Evolutionary conservation across 1,140 invertebrate genomes (phyloP).

Genomic region (Elymnias hypermnestra): DNA sequence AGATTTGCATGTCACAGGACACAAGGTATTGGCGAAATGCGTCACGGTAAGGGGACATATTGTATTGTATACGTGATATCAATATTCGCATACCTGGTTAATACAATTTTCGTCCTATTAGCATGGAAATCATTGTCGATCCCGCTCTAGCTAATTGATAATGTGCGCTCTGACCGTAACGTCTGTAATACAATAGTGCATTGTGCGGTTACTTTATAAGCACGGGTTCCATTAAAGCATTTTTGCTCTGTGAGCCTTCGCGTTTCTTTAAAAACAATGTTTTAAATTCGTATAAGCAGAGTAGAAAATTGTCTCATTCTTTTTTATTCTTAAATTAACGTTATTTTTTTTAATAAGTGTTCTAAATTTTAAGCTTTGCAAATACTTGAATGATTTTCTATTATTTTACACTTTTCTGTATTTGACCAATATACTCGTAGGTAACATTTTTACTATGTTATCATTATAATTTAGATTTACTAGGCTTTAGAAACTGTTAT

Average conservation of each 20-base stretch:
- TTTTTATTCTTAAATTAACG: not conserved
- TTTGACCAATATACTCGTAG: too few relatives aligned
- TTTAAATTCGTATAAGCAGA: not conserved
- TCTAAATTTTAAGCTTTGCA: too few relatives aligned
- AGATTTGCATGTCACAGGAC: constrained; percentile 70
- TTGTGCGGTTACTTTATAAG: constrained; percentile 16
- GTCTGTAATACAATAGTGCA: constrained; percentile 23
- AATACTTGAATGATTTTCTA: too few relatives aligned
- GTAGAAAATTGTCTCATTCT: not conserved
- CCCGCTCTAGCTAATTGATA: constrained; percentile 18
- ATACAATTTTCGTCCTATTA: constrained; percentile 50
- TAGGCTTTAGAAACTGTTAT: too few relatives aligned
- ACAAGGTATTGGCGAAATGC: constrained; percentile 46
- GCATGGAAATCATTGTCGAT: constrained; percentile 26
- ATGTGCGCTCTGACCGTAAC: constrained; percentile 21
- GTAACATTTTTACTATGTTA: too few relatives aligned
- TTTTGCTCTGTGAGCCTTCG: constrained; percentile 15
- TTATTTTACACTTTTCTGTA: too few relatives aligned
- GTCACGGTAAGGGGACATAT: constrained; percentile 37
- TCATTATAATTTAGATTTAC: too few relatives aligned
- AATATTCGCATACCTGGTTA: constrained; percentile 47
- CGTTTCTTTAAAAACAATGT: constrained; percentile 6
- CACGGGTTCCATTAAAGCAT: constrained; percentile 18
- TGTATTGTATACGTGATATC: constrained; percentile 38
- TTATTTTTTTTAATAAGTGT: too few relatives aligned